A percentile compares a stretch with the other conserved stretches of the same genome.
Conservation (phyloP, 2,797 vertebrate species). For the Merluccius polli region DNA sequence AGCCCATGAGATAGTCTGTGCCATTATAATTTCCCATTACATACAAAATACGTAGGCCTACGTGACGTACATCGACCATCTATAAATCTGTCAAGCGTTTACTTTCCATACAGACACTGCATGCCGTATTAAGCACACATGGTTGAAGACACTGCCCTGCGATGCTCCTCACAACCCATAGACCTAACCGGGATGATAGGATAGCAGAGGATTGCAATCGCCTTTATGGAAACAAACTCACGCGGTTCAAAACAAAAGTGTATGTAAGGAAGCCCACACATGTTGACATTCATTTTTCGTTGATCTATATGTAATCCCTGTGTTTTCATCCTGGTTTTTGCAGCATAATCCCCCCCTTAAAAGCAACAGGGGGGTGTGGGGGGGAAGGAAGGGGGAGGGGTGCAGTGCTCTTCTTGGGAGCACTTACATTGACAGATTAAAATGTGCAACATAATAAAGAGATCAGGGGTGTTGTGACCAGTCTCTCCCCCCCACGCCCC, state of each 20-base stretch:
- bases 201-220: neutral
- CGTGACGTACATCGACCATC: no score
- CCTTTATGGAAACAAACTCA: slow-evolving; percentile 9
- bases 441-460: slow-evolving; percentile 35
- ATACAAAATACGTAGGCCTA: no score
- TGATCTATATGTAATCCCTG: slow-evolving; percentile 43
- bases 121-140: no score
- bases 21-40: no score
- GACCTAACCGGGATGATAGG: neutral
- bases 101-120: no score
- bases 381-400: slow-evolving; percentile 6
- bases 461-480: slow-evolving; percentile 24
- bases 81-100: no score
- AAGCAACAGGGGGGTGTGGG: slow-evolving; percentile 25
- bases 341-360: slow-evolving; percentile 46
- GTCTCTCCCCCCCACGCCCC: slow-evolving; percentile 5
- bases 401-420: slow-evolving; percentile 23
- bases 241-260: slow-evolving; percentile 26
- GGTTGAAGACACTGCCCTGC: no score
- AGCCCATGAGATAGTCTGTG: no score
- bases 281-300: slow-evolving; percentile 39
- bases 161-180: neutral
- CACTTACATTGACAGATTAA: slow-evolving; percentile 43
- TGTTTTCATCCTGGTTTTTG: slow-evolving; percentile 54
- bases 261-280: slow-evolving; percentile 45